These are phyloP conservation scores for Erpobdella octoculata DNA, from an alignment of 2,888 invertebrate genomes.

Conservation along the genomic window DNA sequence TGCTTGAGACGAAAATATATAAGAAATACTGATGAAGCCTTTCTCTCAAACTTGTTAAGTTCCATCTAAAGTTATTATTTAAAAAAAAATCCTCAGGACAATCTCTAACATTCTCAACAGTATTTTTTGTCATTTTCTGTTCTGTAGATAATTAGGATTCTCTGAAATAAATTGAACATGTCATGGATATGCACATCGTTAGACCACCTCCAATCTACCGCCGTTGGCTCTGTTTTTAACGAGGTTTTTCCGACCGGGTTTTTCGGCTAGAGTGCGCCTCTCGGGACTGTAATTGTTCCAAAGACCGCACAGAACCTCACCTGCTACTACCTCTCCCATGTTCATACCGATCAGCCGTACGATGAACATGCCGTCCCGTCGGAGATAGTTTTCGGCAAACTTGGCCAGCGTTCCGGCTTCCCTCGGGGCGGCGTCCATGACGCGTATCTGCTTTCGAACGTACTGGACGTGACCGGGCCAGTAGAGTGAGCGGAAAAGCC, in stretches of 20 bases:
- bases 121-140: no score
- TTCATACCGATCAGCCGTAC: conserved; percentile 41
- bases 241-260: conserved; percentile 37
- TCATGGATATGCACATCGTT: no score
- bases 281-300: conserved; percentile 43
- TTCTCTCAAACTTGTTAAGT: no score
- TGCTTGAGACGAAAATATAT: no score
- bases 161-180: no score
- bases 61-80: no score
- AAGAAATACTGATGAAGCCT: no score
- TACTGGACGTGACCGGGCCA: conserved; percentile 40
- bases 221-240: conserved; percentile 33
- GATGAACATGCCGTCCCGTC: conserved; percentile 41
- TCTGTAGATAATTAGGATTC: no score
- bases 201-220: conserved; percentile 39
- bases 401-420: conserved; percentile 40
- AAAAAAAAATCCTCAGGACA: no score
- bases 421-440: conserved; percentile 39
- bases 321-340: conserved; percentile 42
- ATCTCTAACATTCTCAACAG: no score
- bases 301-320: conserved; percentile 41
- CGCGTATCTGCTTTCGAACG: conserved; percentile 39
- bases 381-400: conserved; percentile 42
- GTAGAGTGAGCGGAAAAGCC: conserved; percentile 40
- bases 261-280: conserved; percentile 38